Evolutionary conservation across 2,797 vertebrate genomes (phyloP).

Genomic region (Sebastes aleutianus): DNA sequence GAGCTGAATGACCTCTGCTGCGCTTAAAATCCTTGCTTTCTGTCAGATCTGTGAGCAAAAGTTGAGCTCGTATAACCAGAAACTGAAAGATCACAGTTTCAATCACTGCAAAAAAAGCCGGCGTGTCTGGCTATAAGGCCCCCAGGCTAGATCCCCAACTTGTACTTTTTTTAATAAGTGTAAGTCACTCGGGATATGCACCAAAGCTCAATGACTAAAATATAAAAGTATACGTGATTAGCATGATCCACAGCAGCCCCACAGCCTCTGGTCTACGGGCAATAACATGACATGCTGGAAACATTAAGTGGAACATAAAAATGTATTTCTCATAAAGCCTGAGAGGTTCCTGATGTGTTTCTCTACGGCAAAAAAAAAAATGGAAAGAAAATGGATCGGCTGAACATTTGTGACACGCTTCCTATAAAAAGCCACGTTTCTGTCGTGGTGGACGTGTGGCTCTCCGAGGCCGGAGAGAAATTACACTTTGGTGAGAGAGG

Average conservation of each 20-base stretch:
- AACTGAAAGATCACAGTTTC: constrained; percentile 21
- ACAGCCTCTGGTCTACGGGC: constrained; percentile 31
- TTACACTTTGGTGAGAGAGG: constrained; percentile 46
- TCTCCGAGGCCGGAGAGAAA: constrained; percentile 49
- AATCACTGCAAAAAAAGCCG: background rate
- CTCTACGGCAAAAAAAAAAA: constrained; percentile 34
- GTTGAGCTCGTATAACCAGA: constrained; percentile 7
- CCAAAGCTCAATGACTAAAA: constrained; percentile 26
- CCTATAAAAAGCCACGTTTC: constrained; percentile 56
- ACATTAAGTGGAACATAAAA: constrained; percentile 77
- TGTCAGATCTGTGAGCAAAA: constrained; percentile 1
- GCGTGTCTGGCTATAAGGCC: background rate
- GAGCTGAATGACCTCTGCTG: constrained; percentile 8
- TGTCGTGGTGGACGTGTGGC: constrained; percentile 31
- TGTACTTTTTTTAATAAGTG: constrained; percentile 30
- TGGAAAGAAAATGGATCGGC: constrained; percentile 57
- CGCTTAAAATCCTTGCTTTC: background rate
- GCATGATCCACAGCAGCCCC: constrained; percentile 52
- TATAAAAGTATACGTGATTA: constrained; percentile 57
- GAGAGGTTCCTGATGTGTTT: constrained; percentile 75
- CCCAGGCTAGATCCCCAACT: constrained; percentile 13
- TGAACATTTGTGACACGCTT: constrained; percentile 62
- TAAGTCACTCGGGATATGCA: constrained; percentile 14
- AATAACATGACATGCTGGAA: constrained; percentile 68
- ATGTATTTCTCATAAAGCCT: constrained; percentile 76